Evolutionary conservation across 2,113 vertebrate species (phyloP).

Genomic region (Cottus gobio): DNA sequence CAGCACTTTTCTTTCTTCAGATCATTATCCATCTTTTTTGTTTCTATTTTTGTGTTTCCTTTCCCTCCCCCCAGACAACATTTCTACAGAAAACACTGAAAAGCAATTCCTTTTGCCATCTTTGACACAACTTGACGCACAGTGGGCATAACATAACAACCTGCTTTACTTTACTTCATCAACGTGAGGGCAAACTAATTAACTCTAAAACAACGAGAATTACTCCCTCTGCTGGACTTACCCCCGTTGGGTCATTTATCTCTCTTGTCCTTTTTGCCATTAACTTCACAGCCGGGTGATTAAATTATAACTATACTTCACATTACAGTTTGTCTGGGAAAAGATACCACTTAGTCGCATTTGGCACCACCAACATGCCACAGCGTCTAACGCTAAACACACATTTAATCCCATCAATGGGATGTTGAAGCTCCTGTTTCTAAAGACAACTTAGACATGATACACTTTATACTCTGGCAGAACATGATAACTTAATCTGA

Average conservation of each 20-base stretch:
- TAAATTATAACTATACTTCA: background rate
- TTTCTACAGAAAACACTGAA: background rate
- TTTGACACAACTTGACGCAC: background rate
- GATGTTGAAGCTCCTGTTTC: background rate
- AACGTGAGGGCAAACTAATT: background rate
- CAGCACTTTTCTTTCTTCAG: conserved; percentile 15
- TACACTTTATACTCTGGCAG: background rate
- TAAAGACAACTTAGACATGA: background rate
- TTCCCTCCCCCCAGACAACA: background rate
- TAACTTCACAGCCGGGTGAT: background rate
- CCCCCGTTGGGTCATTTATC: background rate
- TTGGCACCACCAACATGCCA: background rate
- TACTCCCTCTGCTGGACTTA: background rate
- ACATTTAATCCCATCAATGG: background rate
- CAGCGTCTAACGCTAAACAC: background rate
- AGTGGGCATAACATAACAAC: background rate
- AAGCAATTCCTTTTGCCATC: background rate
- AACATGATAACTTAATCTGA: conserved; percentile 6
- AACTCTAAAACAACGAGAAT: background rate
- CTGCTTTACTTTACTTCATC: background rate
- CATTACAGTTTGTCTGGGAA: background rate
- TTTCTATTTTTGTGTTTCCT: background rate
- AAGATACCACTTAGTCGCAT: background rate
- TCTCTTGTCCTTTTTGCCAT: background rate
- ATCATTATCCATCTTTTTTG: background rate